Evolutionary conservation across 2,888 invertebrate genomes (phyloP).

Genomic region (Strigamia maritima): DNA sequence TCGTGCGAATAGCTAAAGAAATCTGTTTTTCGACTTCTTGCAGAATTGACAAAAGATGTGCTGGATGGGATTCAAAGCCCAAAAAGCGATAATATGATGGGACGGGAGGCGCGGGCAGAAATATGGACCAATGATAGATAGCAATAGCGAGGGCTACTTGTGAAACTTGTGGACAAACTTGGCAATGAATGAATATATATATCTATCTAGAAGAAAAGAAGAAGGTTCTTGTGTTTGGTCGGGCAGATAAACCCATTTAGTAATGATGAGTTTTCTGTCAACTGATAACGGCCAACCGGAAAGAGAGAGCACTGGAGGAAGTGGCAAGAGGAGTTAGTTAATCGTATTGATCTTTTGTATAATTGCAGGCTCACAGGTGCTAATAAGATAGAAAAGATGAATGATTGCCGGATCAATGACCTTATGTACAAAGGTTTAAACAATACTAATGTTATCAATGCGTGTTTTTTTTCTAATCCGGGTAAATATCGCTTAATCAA

Average conservation of each 20-base stretch:
- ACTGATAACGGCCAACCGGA: slow-evolving; percentile 4
- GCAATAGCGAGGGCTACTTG: neutral
- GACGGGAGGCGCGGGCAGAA: neutral
- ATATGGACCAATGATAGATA: neutral
- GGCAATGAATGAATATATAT: neutral
- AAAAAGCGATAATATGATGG: neutral
- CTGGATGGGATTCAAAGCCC: neutral
- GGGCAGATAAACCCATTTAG: neutral
- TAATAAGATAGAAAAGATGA: slow-evolving; percentile 4
- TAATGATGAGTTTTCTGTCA: neutral
- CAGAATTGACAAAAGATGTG: neutral
- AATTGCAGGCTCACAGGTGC: neutral
- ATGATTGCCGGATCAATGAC: neutral
- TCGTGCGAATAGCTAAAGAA: neutral
- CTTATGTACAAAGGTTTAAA: neutral
- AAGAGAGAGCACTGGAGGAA: neutral
- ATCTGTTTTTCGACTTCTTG: neutral
- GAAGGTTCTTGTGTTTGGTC: neutral
- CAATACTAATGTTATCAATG: neutral
- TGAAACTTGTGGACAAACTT: neutral
- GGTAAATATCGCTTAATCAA: too few relatives aligned
- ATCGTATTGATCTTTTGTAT: slow-evolving; percentile 1
- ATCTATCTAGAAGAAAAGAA: neutral
- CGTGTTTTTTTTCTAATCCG: neutral
- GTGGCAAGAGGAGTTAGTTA: neutral